Base-by-base conservation (phyloP, 1,140 invertebrate genomes). In the Cotesia typhae region DNA sequence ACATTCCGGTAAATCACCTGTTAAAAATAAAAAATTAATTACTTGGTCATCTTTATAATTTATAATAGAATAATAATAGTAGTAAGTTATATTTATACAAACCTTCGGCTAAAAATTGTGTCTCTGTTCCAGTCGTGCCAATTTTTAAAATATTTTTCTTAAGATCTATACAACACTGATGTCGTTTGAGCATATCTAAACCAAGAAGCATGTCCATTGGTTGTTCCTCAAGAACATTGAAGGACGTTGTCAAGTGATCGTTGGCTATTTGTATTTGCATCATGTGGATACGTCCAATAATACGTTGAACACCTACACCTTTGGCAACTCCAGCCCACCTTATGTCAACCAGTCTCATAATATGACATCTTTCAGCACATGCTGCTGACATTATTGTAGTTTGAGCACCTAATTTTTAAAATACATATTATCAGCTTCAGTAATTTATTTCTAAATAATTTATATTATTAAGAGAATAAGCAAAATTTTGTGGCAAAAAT, bases 141-240 rank as follows among this genome's bases (percentile, higher is more conserved):
- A 99, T 98, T 53, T 91, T 90, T 20, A 99, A 87, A 1, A 96
- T 89, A 86, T 97, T 98, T 66, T 90, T 90, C 81, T 96, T 95
- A 69, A 99, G 87, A 85, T 99, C 97, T 79, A 99, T 98, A 75
- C 92, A 93, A 88, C 97, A 99, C 87, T 96, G 95, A 89, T 99
- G 98, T 76, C 98, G 88, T 87, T 96, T 97, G 0, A 99, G 88
- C 96, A 99, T 99, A 82, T 99, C 98, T 37, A 99, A 89, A 0
- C 98, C 98, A 4, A 99, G 87, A 17, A 99, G 86, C 96, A 99
- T 98, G 81, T 99, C 98, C 96, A 99, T 98, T 3, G 95, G 94
- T 83, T 99, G 97, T 75, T 99, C 94, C 84, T 98, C 95, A 20
- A 99, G 88, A n/a, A 99, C 96, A 35, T 96, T 97, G 86, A 99